Evolutionary conservation across 2,113 vertebrate species (phyloP), one percentile per base, ranked within the genome.

Genomic region (Bagarius yarrelli): DNA sequence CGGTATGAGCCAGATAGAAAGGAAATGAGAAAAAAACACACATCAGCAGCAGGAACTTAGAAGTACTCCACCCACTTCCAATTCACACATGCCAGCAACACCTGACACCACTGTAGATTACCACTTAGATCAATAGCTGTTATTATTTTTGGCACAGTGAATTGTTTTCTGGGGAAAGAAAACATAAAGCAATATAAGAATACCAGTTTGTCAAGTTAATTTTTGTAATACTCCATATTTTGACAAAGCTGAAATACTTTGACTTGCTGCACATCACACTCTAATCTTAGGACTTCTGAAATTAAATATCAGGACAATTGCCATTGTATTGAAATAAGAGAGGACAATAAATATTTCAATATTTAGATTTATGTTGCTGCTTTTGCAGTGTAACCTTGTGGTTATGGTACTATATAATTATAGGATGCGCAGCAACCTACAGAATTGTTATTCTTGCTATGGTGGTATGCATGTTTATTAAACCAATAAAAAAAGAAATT

Each of bases 1-100:
- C 66, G 19, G 50, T 27, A 36, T 56, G 71, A 75, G 61, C 19
- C 27, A 70, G 34, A 76, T 47, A 69, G 55, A 82, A 64, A 69
- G 55, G 73, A 80, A 71, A 67, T 50, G 70, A 72, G 40, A 75
- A 82, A 70, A 50, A 79, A 59, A 61, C 44, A 25, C 1, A 2
- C 18, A 47, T 76, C 63, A 76, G 30, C 72, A 64, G 30, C 73
- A 81, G 84, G 67, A 85, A 73, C 73, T 85, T 12, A 53, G 21
- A 73, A 64, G 56, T 44, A 52, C 63, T 56, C 52, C 72, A 76
- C 81, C 81, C 80, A 78, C 36, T 73, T 79, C 81, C 78, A 82
- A 23, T 80, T 77, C 72, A 73, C 83, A 78, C 71, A 70, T 77
- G 57, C 73, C 53, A 52, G 6, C 63, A 77, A 77, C 73, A 69